phyloP scores from a whole-genome alignment of 2,888 invertebrate species.

The Eupithecia tripunctaria region DNA sequence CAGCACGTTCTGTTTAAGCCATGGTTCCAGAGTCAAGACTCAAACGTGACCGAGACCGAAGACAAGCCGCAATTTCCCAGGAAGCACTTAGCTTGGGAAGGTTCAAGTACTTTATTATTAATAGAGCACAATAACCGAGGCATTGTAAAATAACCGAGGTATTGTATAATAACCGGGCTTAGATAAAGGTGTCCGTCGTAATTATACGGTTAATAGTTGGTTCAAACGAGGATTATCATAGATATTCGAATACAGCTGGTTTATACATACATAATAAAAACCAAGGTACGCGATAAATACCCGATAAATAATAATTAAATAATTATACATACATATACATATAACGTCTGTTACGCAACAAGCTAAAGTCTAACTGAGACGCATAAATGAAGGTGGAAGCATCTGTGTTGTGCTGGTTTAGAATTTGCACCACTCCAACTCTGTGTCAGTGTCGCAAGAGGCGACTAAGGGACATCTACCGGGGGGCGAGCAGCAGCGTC shows the following conservation, averaged over 20 bases:
- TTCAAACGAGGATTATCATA: slow-evolving; percentile 28
- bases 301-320: too few relatives aligned
- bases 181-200: slow-evolving; percentile 36
- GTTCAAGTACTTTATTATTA: slow-evolving; percentile 12
- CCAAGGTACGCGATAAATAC: too few relatives aligned
- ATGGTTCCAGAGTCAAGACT: not conserved
- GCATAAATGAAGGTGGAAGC: too few relatives aligned
- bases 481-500: too few relatives aligned
- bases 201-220: slow-evolving; percentile 40
- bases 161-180: slow-evolving; percentile 20
- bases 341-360: too few relatives aligned
- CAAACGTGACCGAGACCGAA: not conserved
- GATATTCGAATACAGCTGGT: not conserved
- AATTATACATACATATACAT: too few relatives aligned
- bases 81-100: not conserved
- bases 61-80: slow-evolving; percentile 8
- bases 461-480: too few relatives aligned
- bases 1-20: not conserved
- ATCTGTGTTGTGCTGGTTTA: too few relatives aligned
- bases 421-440: too few relatives aligned
- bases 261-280: not conserved
- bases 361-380: too few relatives aligned
- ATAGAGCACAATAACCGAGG: slow-evolving; percentile 12
- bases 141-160: slow-evolving; percentile 14
- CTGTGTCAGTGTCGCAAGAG: too few relatives aligned